Percentiles rank a stretch among this genome's conserved stretches.
Conservation (phyloP, 2,797 vertebrate genomes). For the Erpetoichthys calabaricus region DNA sequence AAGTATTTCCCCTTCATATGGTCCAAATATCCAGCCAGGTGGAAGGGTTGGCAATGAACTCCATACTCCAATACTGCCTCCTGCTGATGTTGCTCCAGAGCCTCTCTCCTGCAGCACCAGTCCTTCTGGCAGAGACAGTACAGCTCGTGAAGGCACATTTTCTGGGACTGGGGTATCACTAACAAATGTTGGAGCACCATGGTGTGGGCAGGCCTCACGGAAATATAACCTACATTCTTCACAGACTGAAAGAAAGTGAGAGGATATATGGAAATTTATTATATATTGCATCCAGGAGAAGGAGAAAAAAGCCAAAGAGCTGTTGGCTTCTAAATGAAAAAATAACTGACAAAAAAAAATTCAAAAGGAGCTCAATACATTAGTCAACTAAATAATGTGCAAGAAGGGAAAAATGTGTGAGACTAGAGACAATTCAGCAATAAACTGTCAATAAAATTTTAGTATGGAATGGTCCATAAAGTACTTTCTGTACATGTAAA, state of each 20-base stretch:
- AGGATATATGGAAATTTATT: background rate
- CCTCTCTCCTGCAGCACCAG: conserved; percentile 29
- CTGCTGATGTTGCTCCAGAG: conserved; percentile 18
- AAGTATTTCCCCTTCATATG: conserved; percentile 39
- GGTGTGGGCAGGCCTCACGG: conserved; percentile 24
- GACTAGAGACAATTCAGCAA: no score
- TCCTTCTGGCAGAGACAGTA: conserved; percentile 46
- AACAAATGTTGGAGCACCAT: conserved; percentile 27
- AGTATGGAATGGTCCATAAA: no score
- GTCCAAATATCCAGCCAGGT: conserved; percentile 37
- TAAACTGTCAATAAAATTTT: no score
- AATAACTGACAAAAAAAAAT: no score
- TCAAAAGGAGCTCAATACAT: no score
- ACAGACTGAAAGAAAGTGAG: conserved; percentile 19
- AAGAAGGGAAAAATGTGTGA: no score
- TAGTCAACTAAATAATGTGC: no score
- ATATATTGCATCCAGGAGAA: no score
- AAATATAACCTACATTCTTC: conserved; percentile 29
- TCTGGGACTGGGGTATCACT: conserved; percentile 26
- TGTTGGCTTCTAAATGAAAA: no score
- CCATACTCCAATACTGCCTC: conserved; percentile 32
- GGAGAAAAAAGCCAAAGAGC: no score
- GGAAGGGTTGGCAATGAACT: conserved; percentile 32
- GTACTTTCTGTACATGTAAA: no score
- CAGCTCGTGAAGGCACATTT: conserved; percentile 34